Evolutionary conservation across 2,797 vertebrate genomes (phyloP), one percentile per base, ranked within the genome.

Genomic region (Hirundo rustica): DNA sequence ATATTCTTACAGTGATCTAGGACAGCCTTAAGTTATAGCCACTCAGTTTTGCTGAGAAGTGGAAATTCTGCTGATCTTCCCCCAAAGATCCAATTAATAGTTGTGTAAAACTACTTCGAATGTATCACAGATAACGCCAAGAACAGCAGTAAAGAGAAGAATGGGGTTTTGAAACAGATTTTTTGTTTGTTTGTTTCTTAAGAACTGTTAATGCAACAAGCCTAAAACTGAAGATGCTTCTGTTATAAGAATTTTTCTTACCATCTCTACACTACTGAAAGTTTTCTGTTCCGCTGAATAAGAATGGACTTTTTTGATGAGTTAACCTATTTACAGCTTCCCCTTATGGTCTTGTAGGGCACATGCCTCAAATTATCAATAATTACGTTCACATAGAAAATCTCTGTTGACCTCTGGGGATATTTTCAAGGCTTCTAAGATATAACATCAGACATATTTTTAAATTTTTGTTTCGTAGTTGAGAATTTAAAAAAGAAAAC

Each of bases 61-160:
- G 20, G 32, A 89, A 95, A 87, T 85, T 87, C 47, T 85, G 81
- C 84, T 78, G 9, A 38, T 87, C 67, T 61, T 42, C 55, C 77
- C 64, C 84, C 64, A 85, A 93, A 75, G 93, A 85, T 71, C 74
- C 62, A 81, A 87, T 87, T 93, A 87, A 68, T 16, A 54, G 21
- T 8, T 78, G 34, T 23, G 45, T 22, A 71, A 45, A 91, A 87
- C 27, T 81, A 25, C 48, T 84, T 27, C 26, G 22, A 16, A 32
- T 19, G 4, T 18, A 7, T 12, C 55, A 67, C 9, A 82, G 18
- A 53, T 6, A 80, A 42, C 15, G 13, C 40, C 40, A 42, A 42
- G 40, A 42, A 42, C 25, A 86, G 21, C 48, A 64, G 19, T 40
- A 71, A 88, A 54, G 58, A 40, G 40, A 45, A 9, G 32, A 79